A percentile compares a stretch with the other conserved stretches of the same genome.
phyloP scores from a whole-genome alignment of 1,140 invertebrate genomes.

The Trachelipus rathkii region DNA sequence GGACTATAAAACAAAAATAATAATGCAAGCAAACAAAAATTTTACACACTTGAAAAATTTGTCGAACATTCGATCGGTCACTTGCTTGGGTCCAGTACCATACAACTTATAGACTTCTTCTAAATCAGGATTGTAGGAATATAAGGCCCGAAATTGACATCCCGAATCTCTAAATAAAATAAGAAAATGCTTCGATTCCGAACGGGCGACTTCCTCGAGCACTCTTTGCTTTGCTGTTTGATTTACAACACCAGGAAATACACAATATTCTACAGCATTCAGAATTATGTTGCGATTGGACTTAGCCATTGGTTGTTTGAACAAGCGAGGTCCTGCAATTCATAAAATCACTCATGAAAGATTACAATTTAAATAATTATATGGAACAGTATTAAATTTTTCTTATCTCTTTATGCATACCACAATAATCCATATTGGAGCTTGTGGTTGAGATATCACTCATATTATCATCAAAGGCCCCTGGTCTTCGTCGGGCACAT shows the following conservation, averaged over 20 bases:
- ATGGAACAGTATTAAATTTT: neutral
- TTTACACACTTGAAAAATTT: conserved; percentile 97
- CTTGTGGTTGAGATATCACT: conserved; percentile 73
- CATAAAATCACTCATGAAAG: conserved; percentile 31
- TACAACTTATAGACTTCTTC: conserved; percentile 89
- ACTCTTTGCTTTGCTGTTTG: conserved; percentile 87
- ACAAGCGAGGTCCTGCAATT: conserved; percentile 80
- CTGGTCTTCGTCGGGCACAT: conserved; percentile 70
- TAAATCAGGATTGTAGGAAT: conserved; percentile 88
- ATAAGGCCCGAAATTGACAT: conserved; percentile 95
- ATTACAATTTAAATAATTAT: conserved; percentile 5
- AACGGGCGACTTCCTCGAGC: conserved; percentile 87
- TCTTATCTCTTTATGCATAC: conserved; percentile 51
- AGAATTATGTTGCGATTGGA: conserved; percentile 94
- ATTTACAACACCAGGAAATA: conserved; percentile 95
- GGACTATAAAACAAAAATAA: too few species aligned
- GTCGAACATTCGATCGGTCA: conserved; percentile 96
- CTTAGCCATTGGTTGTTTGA: conserved; percentile 92
- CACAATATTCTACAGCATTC: conserved; percentile 97
- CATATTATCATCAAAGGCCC: conserved; percentile 74
- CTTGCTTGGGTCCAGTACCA: conserved; percentile 91
- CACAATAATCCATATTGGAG: conserved; percentile 67
- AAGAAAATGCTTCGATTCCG: conserved; percentile 95
- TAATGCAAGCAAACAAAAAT: too few species aligned
- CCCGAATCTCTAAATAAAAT: conserved; percentile 96